These are phyloP conservation scores for Stenoptilia bipunctidactyla DNA, from an alignment of 2,888 invertebrate genomes.

Conservation along the genomic window DNA sequence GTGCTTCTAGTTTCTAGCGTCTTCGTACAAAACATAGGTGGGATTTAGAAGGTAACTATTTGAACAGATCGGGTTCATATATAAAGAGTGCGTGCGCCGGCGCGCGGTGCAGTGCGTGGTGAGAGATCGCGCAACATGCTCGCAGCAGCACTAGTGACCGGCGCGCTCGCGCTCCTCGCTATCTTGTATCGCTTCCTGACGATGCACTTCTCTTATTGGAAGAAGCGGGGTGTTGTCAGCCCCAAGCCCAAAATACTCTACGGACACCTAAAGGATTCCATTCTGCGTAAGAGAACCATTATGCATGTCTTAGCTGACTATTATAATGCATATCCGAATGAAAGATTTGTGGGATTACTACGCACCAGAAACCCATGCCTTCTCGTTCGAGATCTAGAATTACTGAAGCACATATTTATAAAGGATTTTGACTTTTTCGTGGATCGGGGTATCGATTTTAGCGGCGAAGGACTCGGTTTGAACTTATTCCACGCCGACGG, in stretches of 20 bases:
- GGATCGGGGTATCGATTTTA: not conserved
- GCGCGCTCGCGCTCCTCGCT: not conserved
- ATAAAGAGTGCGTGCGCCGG: no score
- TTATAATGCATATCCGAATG: not conserved
- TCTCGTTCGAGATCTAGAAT: not conserved
- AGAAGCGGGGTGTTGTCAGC: not conserved
- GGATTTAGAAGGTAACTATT: constrained; percentile 18
- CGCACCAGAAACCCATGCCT: not conserved
- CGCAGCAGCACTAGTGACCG: not conserved
- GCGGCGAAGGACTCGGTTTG: not conserved
- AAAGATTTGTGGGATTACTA: not conserved
- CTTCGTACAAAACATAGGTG: no score
- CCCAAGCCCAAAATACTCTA: constrained; percentile 9
- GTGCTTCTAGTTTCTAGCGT: no score
- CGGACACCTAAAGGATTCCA: not conserved
- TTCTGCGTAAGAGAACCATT: constrained; percentile 16
- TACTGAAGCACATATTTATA: not conserved
- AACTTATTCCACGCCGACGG: constrained; percentile 12
- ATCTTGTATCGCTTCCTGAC: constrained; percentile 26
- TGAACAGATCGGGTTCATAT: no score
- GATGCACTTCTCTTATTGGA: constrained; percentile 1
- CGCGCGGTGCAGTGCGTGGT: no score
- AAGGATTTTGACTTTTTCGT: not conserved
- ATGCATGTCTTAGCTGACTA: constrained; percentile 10
- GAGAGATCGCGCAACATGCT: not conserved